Conservation (phyloP, 2,797 vertebrate species). For the Echeneis naucrates region DNA sequence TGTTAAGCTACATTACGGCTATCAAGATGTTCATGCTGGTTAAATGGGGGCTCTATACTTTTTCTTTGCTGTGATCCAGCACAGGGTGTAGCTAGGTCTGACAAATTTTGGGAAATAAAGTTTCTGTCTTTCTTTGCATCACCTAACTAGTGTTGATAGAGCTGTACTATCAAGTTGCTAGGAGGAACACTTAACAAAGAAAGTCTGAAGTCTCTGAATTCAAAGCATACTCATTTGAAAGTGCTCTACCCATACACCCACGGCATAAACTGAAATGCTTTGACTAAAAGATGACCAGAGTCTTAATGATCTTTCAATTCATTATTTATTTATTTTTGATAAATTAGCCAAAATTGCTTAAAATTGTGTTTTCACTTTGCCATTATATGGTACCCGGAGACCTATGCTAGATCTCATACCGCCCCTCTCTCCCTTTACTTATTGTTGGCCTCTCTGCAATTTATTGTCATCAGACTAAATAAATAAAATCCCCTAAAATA, state of each 20-base stretch:
- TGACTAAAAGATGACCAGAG: no score
- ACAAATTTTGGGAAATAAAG: not conserved
- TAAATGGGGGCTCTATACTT: not conserved
- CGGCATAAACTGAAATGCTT: not conserved
- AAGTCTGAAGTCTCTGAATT: constrained; percentile 9
- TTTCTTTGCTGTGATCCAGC: not conserved
- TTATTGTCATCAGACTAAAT: no score
- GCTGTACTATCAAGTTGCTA: not conserved
- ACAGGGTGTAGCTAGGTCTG: not conserved
- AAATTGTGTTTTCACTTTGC: no score
- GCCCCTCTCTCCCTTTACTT: no score
- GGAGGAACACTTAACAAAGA: not conserved
- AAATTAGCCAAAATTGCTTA: no score
- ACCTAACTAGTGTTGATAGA: constrained; percentile 1
- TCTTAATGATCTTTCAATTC: no score
- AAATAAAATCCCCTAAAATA: no score
- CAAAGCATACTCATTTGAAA: not conserved
- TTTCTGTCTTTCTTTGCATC: constrained; percentile 9
- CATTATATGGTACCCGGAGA: no score
- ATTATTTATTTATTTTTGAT: no score
- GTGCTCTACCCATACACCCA: not conserved
- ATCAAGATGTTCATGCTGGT: constrained; percentile 14
- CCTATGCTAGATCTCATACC: no score
- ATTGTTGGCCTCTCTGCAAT: no score
- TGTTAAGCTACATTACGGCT: constrained; percentile 14